Percentiles rank a stretch among this genome's conserved stretches.
phyloP scores from a whole-genome alignment of 2,797 vertebrate genomes.

The Chaenodraco wilsoni region DNA sequence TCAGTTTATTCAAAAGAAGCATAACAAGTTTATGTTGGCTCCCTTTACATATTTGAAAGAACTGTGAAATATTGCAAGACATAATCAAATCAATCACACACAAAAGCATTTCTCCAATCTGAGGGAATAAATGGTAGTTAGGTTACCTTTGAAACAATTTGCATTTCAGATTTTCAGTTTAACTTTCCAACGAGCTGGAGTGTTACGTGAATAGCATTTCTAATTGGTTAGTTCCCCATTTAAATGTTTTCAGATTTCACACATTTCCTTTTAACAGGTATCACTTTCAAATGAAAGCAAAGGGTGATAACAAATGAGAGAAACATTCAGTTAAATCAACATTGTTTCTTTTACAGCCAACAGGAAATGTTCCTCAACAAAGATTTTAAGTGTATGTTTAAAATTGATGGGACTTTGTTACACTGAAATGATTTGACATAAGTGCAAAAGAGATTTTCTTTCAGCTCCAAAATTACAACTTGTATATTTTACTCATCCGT shows the following conservation, averaged over 20 bases:
- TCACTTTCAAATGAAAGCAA: constrained; percentile 34
- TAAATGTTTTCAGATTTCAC: constrained; percentile 32
- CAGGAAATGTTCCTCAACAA: constrained; percentile 13
- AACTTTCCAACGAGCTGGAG: constrained; percentile 14
- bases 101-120: constrained; percentile 54
- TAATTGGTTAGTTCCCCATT: background rate
- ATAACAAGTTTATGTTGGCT: constrained; percentile 37
- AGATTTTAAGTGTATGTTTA: constrained; percentile 10
- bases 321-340: constrained; percentile 8
- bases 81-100: constrained; percentile 37
- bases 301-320: constrained; percentile 2
- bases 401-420: constrained; percentile 33
- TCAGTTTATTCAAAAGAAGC: constrained; percentile 54
- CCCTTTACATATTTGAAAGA: constrained; percentile 22
- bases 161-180: constrained; percentile 36
- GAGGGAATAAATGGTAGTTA: constrained; percentile 39
- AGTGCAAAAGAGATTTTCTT: constrained; percentile 58
- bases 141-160: constrained; percentile 43
- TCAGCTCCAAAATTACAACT: too few species aligned
- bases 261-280: constrained; percentile 20
- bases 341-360: constrained; percentile 3
- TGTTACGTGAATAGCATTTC: constrained; percentile 15
- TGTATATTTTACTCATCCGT: too few species aligned
- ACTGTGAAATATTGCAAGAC: constrained; percentile 37
- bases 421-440: constrained; percentile 70